Percentiles rank a stretch among this genome's conserved stretches.
phyloP scores from a whole-genome alignment of 2,797 vertebrate genomes.

The Thunnus albacares region DNA sequence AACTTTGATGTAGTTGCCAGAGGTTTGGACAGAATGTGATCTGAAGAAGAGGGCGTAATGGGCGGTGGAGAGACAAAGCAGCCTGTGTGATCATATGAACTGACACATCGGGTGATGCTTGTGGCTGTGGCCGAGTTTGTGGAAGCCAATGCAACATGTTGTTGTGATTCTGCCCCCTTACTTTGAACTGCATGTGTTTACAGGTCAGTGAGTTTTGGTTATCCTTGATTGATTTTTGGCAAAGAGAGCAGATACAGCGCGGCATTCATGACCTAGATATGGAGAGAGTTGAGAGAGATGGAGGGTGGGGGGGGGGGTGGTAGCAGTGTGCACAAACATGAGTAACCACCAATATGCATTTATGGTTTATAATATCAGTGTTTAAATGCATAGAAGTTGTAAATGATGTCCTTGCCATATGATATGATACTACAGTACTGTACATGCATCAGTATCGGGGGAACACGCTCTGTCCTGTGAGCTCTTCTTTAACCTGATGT shows the following conservation, averaged over 20 bases:
- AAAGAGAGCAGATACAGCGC: neutral
- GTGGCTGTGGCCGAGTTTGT: slow-evolving; percentile 2
- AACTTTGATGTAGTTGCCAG: neutral
- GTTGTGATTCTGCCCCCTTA: neutral
- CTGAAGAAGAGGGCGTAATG: neutral
- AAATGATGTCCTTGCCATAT: neutral
- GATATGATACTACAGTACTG: too few species aligned
- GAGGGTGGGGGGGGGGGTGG: too few species aligned
- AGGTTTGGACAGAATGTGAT: slow-evolving; percentile 26
- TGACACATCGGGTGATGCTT: slow-evolving; percentile 16
- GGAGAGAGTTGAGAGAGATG: neutral
- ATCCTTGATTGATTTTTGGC: neutral
- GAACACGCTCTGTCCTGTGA: neutral
- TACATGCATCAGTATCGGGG: neutral
- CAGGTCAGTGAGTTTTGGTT: slow-evolving; percentile 5
- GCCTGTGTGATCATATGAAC: slow-evolving; percentile 34
- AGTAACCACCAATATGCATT: neutral
- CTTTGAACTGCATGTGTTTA: neutral
- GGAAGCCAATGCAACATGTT: neutral
- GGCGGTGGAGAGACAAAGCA: slow-evolving; percentile 13
- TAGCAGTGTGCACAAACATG: too few species aligned
- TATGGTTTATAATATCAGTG: neutral
- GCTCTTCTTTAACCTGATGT: slow-evolving; percentile 1
- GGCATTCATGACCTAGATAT: neutral
- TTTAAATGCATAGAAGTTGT: neutral